Conservation (phyloP, 2,888 invertebrate species). For the Drosophila ezoana region DNA sequence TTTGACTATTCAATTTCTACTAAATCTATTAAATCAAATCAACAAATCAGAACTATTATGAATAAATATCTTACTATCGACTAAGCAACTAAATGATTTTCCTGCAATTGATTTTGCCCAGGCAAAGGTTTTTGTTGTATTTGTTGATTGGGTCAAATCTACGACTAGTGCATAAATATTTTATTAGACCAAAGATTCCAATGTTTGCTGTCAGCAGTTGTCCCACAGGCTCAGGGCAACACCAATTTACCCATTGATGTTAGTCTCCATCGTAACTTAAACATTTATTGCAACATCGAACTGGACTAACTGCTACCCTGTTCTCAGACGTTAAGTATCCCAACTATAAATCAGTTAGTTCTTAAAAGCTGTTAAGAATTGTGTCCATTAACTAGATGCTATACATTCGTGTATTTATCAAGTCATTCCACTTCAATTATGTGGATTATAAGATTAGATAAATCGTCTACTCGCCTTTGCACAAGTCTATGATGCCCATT, state of each 20-base stretch:
- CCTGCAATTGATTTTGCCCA: slow-evolving; percentile 27
- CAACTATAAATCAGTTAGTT: too few relatives aligned
- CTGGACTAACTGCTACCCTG: slow-evolving; percentile 7
- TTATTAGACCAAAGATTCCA: slow-evolving; percentile 26
- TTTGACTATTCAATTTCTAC: slow-evolving; percentile 1
- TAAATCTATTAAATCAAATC: slow-evolving; percentile 5
- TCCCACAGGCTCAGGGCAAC: slow-evolving; percentile 26
- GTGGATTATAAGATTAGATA: not conserved
- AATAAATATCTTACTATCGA: not conserved
- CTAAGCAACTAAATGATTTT: slow-evolving; percentile 18
- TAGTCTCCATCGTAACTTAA: slow-evolving; percentile 32
- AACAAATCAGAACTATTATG: not conserved
- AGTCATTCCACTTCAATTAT: too few relatives aligned
- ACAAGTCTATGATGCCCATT: not conserved
- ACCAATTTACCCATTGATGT: slow-evolving; percentile 34
- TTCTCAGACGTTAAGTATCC: not conserved
- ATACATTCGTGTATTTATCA: too few relatives aligned
- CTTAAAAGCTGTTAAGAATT: too few relatives aligned
- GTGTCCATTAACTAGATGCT: too few relatives aligned
- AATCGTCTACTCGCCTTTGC: not conserved
- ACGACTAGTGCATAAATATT: slow-evolving; percentile 38
- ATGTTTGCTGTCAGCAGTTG: slow-evolving; percentile 33
- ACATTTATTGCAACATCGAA: not conserved
- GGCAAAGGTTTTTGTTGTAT: slow-evolving; percentile 14
- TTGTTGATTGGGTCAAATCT: slow-evolving; percentile 37